Evolutionary conservation across 2,797 vertebrate species (phyloP).

Genomic region (Notolabrus celidotus): DNA sequence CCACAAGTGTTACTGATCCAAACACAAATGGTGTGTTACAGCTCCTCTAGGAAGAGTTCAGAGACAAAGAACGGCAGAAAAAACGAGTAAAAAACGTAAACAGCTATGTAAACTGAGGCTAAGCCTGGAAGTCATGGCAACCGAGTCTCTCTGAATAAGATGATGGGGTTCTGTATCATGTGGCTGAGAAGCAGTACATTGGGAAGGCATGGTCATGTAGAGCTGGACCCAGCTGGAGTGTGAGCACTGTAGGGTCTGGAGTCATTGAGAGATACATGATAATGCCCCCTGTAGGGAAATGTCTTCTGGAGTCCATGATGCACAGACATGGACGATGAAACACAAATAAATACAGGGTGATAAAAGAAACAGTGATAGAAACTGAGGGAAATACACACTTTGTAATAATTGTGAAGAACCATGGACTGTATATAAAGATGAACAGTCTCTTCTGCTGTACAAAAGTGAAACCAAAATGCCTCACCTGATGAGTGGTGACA

Average conservation of each 20-base stretch:
- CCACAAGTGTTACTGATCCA: conserved; percentile 52
- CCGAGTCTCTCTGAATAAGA: conserved; percentile 64
- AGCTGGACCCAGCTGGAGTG: conserved; percentile 41
- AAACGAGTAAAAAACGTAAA: conserved; percentile 55
- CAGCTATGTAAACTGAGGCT: conserved; percentile 48
- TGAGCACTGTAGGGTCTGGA: conserved; percentile 11
- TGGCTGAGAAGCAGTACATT: conserved; percentile 41
- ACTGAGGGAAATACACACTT: too few species aligned
- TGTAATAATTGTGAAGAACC: too few species aligned
- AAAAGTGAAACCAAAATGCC: too few species aligned
- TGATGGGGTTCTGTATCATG: conserved; percentile 57
- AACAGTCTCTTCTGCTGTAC: too few species aligned
- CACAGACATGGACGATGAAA: too few species aligned
- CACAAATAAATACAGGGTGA: too few species aligned
- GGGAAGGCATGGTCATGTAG: conserved; percentile 19
- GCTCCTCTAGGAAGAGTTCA: conserved; percentile 44
- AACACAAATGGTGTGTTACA: conserved; percentile 36
- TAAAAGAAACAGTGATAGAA: too few species aligned
- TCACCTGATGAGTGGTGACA: too few species aligned
- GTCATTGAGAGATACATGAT: conserved; percentile 17
- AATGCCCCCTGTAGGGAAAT: not conserved
- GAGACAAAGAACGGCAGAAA: conserved; percentile 49
- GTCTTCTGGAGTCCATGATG: not conserved
- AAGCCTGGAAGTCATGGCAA: conserved; percentile 78
- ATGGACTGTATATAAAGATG: too few species aligned